phyloP scores from a whole-genome alignment of 2,113 vertebrate genomes.

The Corythornis cristatus region DNA sequence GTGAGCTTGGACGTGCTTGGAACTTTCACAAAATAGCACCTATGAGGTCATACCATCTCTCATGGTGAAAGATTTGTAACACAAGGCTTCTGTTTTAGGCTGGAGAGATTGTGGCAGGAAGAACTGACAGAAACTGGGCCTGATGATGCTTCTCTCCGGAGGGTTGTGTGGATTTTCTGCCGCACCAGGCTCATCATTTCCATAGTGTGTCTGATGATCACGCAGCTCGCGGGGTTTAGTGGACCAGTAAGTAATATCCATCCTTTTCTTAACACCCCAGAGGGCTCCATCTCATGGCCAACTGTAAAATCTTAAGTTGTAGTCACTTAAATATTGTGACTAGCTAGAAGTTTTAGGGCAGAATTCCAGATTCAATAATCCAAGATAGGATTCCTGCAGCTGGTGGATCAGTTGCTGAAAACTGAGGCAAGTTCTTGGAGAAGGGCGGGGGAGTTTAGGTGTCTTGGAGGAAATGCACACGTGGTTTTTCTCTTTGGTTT shows the following conservation, averaged over 20 bases:
- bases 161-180: constrained; percentile 89
- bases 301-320: constrained; percentile 55
- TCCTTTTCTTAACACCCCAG: constrained; percentile 75
- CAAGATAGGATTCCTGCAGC: constrained; percentile 17
- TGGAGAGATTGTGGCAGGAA: constrained; percentile 88
- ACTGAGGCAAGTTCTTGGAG: constrained; percentile 1
- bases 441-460: constrained; percentile 35
- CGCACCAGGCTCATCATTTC: constrained; percentile 89
- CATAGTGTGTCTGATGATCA: constrained; percentile 92
- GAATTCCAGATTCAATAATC: constrained; percentile 24
- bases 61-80: not conserved
- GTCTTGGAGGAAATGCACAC: not conserved
- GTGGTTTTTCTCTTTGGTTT: constrained; percentile 6
- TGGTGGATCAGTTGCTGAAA: constrained; percentile 47
- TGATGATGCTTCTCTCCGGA: constrained; percentile 83
- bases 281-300: constrained; percentile 65
- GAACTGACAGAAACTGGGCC: constrained; percentile 81
- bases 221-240: constrained; percentile 92
- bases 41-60: not conserved
- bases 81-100: constrained; percentile 61
- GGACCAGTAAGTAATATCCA: constrained; percentile 93
- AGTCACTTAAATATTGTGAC: constrained; percentile 39
- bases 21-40: not conserved
- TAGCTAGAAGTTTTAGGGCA: constrained; percentile 64
- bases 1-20: not conserved